phyloP scores from a whole-genome alignment of 2,797 vertebrate genomes.

The Cyclura pinguis region DNA sequence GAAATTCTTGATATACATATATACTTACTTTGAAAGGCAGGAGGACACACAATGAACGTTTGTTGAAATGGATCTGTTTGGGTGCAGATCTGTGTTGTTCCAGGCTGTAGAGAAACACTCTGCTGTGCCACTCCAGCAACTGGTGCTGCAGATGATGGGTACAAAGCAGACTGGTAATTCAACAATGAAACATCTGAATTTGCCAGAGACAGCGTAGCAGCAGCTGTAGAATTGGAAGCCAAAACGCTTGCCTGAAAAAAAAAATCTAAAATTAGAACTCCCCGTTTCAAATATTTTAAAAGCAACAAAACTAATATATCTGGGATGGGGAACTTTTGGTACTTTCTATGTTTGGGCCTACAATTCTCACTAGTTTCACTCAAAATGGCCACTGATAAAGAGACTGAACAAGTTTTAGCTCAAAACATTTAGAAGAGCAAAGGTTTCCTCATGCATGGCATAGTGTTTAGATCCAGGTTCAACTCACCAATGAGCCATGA shows the following conservation, averaged over 20 bases:
- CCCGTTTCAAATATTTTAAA: neutral
- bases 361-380: neutral
- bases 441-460: neutral
- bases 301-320: neutral
- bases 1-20: neutral
- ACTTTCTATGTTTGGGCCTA: neutral
- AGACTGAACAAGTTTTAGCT: neutral
- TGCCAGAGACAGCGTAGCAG: conserved; percentile 93
- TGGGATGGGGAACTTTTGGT: neutral
- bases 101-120: conserved; percentile 91
- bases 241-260: conserved; percentile 87
- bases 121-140: conserved; percentile 94
- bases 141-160: conserved; percentile 95
- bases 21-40: conserved; percentile 93
- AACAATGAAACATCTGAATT: conserved; percentile 92
- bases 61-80: conserved; percentile 97
- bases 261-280: conserved; percentile 1
- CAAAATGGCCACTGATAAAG: neutral
- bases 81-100: conserved; percentile 93
- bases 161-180: conserved; percentile 95
- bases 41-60: conserved; percentile 97
- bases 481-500: neutral
- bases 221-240: conserved; percentile 88
- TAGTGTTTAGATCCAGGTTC: neutral
- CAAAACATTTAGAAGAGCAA: neutral